A percentile compares a stretch with the other conserved stretches of the same genome.
Evolutionary conservation across 2,797 vertebrate genomes (phyloP).

Genomic region (Onychomys torridus): DNA sequence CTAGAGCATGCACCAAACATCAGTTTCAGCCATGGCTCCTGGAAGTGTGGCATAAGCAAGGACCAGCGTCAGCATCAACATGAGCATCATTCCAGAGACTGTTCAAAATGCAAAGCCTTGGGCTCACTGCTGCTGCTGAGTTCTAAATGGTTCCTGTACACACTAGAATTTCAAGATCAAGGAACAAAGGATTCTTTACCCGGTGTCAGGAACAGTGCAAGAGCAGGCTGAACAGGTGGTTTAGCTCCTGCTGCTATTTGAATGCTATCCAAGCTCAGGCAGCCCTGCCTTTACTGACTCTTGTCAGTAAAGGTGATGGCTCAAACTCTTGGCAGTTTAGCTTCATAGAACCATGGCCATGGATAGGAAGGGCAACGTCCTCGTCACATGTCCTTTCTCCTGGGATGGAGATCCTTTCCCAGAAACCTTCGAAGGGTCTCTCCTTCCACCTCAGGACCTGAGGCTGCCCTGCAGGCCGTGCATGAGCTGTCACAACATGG

Average conservation of each 20-base stretch:
- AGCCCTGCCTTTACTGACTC: not conserved
- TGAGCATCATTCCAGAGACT: not conserved
- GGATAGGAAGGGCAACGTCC: not conserved
- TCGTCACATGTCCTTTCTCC: not conserved
- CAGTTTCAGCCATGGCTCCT: not conserved
- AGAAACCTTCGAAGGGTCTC: not conserved
- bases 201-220: not conserved
- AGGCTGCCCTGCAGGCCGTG: not conserved
- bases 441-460: not conserved
- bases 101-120: not conserved
- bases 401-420: not conserved
- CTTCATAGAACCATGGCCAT: not conserved
- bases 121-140: not conserved
- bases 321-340: not conserved
- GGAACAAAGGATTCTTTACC: not conserved
- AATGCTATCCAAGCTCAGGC: not conserved
- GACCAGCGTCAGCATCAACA: too few species aligned
- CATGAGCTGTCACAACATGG: fast-evolving
- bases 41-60: not conserved
- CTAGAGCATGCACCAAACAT: not conserved
- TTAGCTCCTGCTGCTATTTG: not conserved
- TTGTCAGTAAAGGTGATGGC: not conserved
- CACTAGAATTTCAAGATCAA: not conserved
- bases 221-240: not conserved
- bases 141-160: not conserved